Percentiles rank a stretch among this genome's conserved stretches.
These are phyloP conservation scores for Mallotus villosus DNA, from an alignment of 2,797 vertebrate species.

Conservation along the genomic window DNA sequence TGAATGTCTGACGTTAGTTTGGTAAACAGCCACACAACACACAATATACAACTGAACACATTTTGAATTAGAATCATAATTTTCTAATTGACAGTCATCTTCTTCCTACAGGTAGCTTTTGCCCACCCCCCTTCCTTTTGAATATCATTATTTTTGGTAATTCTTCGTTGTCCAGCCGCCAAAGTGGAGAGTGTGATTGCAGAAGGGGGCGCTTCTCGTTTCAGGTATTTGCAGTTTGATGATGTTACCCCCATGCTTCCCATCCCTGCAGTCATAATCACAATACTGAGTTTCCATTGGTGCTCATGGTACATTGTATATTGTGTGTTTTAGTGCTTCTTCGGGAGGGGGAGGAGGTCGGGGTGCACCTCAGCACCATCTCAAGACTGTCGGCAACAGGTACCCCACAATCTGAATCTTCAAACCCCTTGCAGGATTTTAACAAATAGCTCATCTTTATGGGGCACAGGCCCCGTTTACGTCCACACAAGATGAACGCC, in stretches of 20 bases:
- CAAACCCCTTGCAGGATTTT: not conserved
- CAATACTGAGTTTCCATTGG: not conserved
- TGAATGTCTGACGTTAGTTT: too few species aligned
- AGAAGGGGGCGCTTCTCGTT: slow-evolving; percentile 99
- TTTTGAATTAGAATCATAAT: not conserved
- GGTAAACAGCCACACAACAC: too few species aligned
- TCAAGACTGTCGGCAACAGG: slow-evolving; percentile 99
- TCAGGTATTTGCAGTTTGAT: slow-evolving; percentile 80
- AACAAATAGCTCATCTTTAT: not conserved
- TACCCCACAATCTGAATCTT: slow-evolving; percentile 47
- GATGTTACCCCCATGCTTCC: not conserved
- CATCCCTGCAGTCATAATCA: not conserved
- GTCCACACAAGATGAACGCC: not conserved
- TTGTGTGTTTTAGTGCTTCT: slow-evolving; percentile 88
- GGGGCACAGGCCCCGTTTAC: not conserved
- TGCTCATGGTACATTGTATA: not conserved
- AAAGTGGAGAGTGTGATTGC: slow-evolving; percentile 97
- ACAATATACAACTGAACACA: too few species aligned
- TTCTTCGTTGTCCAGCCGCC: slow-evolving; percentile 93
- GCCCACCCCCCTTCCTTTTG: slow-evolving; percentile 83
- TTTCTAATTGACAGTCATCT: slow-evolving; percentile 13
- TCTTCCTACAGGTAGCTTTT: slow-evolving; percentile 82
- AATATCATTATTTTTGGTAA: slow-evolving; percentile 96
- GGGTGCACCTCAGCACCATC: slow-evolving; percentile 99
- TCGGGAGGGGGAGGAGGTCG: slow-evolving; percentile 99